These are phyloP conservation scores for Zaprionus gabonicus DNA, from an alignment of 1,140 invertebrate genomes.

Conservation along the genomic window DNA sequence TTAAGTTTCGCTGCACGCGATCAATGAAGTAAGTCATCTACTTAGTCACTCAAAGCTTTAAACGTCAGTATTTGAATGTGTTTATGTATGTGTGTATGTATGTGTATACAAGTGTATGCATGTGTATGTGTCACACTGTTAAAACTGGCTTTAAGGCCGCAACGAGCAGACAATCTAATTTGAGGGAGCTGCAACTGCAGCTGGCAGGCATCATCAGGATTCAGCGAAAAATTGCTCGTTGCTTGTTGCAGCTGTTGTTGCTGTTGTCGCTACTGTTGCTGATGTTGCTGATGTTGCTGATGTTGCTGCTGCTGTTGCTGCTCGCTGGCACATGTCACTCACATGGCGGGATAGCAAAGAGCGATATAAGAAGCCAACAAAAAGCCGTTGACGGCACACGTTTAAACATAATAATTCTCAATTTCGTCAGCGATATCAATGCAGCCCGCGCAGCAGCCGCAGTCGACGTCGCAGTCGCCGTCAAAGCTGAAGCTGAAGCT, in stretches of 20 bases:
- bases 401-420: slow-evolving; percentile 83
- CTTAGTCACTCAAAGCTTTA: too few species aligned
- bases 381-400: slow-evolving; percentile 64
- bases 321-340: slow-evolving; percentile 42
- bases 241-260: slow-evolving; percentile 1
- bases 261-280: background rate
- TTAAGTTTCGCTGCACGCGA: too few species aligned
- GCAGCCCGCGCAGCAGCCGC: slow-evolving; percentile 28
- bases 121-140: background rate
- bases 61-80: background rate
- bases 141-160: slow-evolving; percentile 22
- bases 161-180: slow-evolving; percentile 31
- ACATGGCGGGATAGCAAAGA: slow-evolving; percentile 14
- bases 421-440: slow-evolving; percentile 81
- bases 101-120: background rate
- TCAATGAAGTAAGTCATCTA: too few species aligned
- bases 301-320: background rate
- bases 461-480: background rate
- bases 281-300: background rate
- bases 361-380: slow-evolving; percentile 40
- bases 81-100: background rate
- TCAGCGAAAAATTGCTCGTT: slow-evolving; percentile 30
- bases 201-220: slow-evolving; percentile 37
- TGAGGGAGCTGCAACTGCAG: slow-evolving; percentile 36
- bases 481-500: background rate